Evolutionary conservation across 1,140 invertebrate genomes (phyloP).

Genomic region (Magallana angulata): DNA sequence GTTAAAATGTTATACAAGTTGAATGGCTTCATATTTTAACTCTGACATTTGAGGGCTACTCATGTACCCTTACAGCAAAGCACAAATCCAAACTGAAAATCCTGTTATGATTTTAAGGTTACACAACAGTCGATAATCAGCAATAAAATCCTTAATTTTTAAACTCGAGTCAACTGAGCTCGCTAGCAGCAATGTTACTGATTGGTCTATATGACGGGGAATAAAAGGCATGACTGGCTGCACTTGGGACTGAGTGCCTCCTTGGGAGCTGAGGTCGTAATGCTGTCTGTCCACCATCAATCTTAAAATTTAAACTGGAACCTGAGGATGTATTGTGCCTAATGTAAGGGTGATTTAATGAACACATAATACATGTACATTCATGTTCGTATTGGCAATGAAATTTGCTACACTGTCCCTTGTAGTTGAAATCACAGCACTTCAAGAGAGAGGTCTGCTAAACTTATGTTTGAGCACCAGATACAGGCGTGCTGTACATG

Average conservation of each 20-base stretch:
- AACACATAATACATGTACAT: conserved; percentile 2
- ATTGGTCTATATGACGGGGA: not conserved
- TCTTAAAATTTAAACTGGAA: not conserved
- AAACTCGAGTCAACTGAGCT: not conserved
- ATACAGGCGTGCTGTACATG: not conserved
- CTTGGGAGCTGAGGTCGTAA: not conserved
- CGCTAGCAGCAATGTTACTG: not conserved
- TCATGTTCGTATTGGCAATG: not conserved
- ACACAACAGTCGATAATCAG: no score
- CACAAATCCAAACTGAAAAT: not conserved
- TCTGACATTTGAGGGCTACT: not conserved
- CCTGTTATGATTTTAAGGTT: not conserved
- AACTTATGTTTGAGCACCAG: not conserved
- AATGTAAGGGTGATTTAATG: not conserved
- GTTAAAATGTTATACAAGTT: not conserved
- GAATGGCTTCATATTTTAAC: not conserved
- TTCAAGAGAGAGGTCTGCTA: not conserved
- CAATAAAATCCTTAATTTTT: not conserved
- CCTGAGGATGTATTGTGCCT: not conserved
- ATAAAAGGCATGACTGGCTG: not conserved
- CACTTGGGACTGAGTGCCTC: not conserved
- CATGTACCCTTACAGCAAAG: not conserved
- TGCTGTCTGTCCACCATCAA: not conserved
- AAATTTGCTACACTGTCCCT: not conserved
- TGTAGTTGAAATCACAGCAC: not conserved